Evolutionary conservation across 2,888 invertebrate species (phyloP).

Genomic region (Noctua comes): DNA sequence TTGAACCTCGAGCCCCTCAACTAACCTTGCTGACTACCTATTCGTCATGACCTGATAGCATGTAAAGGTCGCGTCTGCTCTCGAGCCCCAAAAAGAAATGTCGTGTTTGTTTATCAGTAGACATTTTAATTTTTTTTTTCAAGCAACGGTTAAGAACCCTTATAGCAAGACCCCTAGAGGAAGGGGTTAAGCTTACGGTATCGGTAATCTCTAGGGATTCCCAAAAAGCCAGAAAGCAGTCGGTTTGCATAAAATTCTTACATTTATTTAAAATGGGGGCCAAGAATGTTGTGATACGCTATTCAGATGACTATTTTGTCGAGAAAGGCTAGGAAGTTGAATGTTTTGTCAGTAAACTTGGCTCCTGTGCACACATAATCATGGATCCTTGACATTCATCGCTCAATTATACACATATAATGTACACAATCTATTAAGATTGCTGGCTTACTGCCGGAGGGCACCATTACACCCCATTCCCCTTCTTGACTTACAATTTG

Average conservation of each 20-base stretch:
- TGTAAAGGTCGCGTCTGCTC: background rate
- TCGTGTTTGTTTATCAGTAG: conserved; percentile 11
- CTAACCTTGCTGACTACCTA: background rate
- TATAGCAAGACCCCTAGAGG: background rate
- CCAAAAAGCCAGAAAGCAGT: conserved; percentile 30
- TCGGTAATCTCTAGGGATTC: conserved; percentile 32
- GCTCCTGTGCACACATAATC: conserved; percentile 16
- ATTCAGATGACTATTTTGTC: background rate
- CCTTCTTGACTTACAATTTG: conserved; percentile 54
- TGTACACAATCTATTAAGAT: conserved; percentile 48
- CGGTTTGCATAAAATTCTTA: conserved; percentile 26
- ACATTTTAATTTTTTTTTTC: conserved; percentile 27
- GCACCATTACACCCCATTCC: conserved; percentile 32
- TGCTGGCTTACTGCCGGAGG: conserved; percentile 40
- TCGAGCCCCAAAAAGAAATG: background rate
- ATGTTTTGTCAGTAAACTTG: conserved; percentile 19
- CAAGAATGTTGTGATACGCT: background rate
- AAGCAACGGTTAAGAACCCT: conserved; percentile 3
- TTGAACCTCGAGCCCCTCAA: conserved; percentile 1
- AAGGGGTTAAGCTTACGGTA: conserved; percentile 31
- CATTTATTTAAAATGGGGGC: background rate
- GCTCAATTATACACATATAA: conserved; percentile 35
- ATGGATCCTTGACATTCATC: conserved; percentile 37
- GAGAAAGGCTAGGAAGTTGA: conserved; percentile 4
- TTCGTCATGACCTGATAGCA: background rate